These are phyloP conservation scores for Menidia beryllina DNA, from an alignment of 2,113 vertebrate species.

Conservation along the genomic window DNA sequence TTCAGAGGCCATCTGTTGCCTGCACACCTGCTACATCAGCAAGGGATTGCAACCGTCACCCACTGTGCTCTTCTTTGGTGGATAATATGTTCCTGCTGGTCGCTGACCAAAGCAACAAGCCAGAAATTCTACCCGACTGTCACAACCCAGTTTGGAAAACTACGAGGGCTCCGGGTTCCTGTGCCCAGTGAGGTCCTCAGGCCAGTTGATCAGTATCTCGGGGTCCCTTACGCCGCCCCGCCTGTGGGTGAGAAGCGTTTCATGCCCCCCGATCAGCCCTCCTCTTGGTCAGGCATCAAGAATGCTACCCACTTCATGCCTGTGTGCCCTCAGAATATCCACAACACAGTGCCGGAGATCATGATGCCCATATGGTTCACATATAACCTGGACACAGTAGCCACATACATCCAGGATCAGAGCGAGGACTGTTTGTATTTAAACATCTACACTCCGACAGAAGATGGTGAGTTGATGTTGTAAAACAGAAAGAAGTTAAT, in stretches of 20 bases:
- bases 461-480: slow-evolving; percentile 90
- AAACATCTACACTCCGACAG: slow-evolving; percentile 97
- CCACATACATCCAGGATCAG: slow-evolving; percentile 91
- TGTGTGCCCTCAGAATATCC: slow-evolving; percentile 97
- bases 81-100: slow-evolving; percentile 80
- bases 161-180: slow-evolving; percentile 93
- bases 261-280: slow-evolving; percentile 93
- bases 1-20: slow-evolving; percentile 78
- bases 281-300: slow-evolving; percentile 91
- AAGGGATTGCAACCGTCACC: slow-evolving; percentile 74
- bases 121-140: slow-evolving; percentile 92
- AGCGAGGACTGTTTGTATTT: slow-evolving; percentile 92
- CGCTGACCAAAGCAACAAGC: slow-evolving; percentile 88
- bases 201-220: slow-evolving; percentile 92
- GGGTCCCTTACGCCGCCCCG: slow-evolving; percentile 93
- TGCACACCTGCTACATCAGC: slow-evolving; percentile 75
- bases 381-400: slow-evolving; percentile 98
- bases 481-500: slow-evolving; percentile 19
- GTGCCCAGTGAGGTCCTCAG: slow-evolving; percentile 95
- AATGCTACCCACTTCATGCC: slow-evolving; percentile 97
- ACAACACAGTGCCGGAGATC: slow-evolving; percentile 95
- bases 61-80: slow-evolving; percentile 80
- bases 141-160: slow-evolving; percentile 94
- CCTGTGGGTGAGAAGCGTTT: slow-evolving; percentile 94
- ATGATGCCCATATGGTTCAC: slow-evolving; percentile 99